Evolutionary conservation across 2,888 invertebrate genomes (phyloP).

Genomic region (Ectobius pallidus): DNA sequence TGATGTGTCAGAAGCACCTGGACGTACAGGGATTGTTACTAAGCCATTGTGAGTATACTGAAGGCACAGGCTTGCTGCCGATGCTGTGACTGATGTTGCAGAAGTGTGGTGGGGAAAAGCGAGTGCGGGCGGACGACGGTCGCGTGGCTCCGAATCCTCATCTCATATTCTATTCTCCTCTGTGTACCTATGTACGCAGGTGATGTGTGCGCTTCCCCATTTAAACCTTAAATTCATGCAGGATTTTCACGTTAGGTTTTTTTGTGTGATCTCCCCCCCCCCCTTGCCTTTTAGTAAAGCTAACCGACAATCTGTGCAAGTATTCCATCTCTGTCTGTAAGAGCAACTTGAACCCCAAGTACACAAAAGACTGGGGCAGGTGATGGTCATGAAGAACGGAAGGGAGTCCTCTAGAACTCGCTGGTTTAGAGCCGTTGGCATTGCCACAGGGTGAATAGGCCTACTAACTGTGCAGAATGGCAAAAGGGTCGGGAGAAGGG

Average conservation of each 20-base stretch:
- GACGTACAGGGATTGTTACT: background rate
- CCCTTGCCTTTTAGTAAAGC: slow-evolving; percentile 29
- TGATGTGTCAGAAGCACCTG: too few relatives aligned
- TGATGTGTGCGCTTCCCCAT: slow-evolving; percentile 29
- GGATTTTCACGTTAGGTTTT: slow-evolving; percentile 31
- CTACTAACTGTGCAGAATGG: background rate
- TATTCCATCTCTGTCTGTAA: slow-evolving; percentile 13
- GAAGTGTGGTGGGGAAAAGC: background rate
- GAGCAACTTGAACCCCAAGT: slow-evolving; percentile 33
- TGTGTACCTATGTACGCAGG: slow-evolving; percentile 17
- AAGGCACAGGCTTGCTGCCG: background rate
- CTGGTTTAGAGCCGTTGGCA: slow-evolving; percentile 34
- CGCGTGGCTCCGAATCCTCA: slow-evolving; percentile 26
- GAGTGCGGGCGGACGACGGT: slow-evolving; percentile 31
- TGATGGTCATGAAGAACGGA: slow-evolving; percentile 31
- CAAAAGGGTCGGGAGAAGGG: background rate
- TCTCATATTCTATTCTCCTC: slow-evolving; percentile 5
- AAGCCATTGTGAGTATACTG: background rate
- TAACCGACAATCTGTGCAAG: slow-evolving; percentile 39
- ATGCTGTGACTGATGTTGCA: background rate
- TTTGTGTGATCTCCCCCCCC: slow-evolving; percentile 26
- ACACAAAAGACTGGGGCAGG: slow-evolving; percentile 32
- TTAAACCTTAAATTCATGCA: slow-evolving; percentile 41
- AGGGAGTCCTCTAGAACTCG: slow-evolving; percentile 1
- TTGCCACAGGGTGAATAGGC: slow-evolving; percentile 23